These are phyloP conservation scores for Carollia perspicillata DNA, from an alignment of 2,113 vertebrate genomes.

Conservation along the genomic window DNA sequence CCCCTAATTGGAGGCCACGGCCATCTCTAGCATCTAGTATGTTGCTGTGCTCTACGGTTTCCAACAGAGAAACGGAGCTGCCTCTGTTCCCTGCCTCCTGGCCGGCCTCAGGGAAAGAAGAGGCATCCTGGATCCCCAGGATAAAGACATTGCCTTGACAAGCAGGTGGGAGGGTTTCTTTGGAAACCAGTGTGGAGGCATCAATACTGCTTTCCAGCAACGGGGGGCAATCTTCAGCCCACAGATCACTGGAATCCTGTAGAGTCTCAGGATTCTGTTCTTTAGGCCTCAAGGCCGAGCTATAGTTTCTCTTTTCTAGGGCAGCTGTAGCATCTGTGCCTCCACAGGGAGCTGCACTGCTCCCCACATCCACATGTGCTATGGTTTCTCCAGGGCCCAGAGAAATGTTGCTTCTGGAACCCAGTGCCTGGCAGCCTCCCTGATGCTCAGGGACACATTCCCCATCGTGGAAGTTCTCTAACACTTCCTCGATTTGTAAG, in stretches of 20 bases:
- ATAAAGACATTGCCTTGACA: not conserved
- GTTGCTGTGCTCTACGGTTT: not conserved
- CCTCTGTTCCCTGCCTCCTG: not conserved
- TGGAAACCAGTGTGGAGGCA: not conserved
- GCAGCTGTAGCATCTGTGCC: not conserved
- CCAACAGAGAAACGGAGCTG: conserved; percentile 16
- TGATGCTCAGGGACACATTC: not conserved
- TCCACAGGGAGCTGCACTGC: not conserved
- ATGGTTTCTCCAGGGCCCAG: not conserved
- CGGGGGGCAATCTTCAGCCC: not conserved
- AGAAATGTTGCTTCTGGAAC: not conserved
- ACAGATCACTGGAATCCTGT: not conserved
- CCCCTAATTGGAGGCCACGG: not conserved
- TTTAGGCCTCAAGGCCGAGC: not conserved
- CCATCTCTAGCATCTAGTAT: not conserved
- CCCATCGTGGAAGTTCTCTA: not conserved
- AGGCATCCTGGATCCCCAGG: not conserved
- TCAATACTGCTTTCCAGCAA: conserved; percentile 8
- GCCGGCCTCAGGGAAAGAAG: not conserved
- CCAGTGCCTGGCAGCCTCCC: not conserved
- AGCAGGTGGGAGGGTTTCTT: conserved; percentile 7
- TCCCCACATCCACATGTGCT: not conserved
- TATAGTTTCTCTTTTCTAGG: conserved; percentile 1
- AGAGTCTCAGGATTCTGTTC: not conserved
- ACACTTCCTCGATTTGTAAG: conserved; percentile 29